phyloP scores from a whole-genome alignment of 2,113 vertebrate species.

The Glaucidium brasilianum region DNA sequence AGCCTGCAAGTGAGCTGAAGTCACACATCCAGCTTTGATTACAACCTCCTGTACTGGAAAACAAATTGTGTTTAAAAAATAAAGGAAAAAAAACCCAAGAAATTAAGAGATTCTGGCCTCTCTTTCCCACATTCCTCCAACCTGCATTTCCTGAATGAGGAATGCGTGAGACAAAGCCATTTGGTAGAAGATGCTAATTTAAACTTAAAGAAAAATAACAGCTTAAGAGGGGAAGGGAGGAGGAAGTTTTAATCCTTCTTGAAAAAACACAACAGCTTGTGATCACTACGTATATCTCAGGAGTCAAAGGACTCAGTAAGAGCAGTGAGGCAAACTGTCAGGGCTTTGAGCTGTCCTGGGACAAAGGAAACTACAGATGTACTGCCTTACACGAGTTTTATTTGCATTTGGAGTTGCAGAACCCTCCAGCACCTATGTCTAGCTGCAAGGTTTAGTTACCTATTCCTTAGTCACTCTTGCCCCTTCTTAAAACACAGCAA shows the following conservation, averaged over 20 bases:
- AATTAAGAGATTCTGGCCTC: background rate
- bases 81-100: background rate
- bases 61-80: background rate
- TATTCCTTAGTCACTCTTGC: background rate
- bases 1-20: background rate
- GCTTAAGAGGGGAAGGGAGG: conserved; percentile 13
- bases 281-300: background rate
- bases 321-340: background rate
- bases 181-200: conserved; percentile 48
- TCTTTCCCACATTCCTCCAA: conserved; percentile 5
- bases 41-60: background rate
- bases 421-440: background rate
- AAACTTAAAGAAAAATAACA: conserved; percentile 52
- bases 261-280: conserved; percentile 10
- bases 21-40: conserved; percentile 23
- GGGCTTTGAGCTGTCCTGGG: background rate
- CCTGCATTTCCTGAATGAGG: conserved; percentile 19
- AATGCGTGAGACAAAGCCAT: conserved; percentile 40
- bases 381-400: background rate
- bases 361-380: background rate
- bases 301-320: background rate
- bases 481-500: background rate
- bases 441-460: background rate
- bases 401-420: background rate
- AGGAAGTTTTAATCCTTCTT: background rate